Base-by-base conservation (phyloP, 2,888 invertebrate species). In the Ochlodes sylvanus region DNA sequence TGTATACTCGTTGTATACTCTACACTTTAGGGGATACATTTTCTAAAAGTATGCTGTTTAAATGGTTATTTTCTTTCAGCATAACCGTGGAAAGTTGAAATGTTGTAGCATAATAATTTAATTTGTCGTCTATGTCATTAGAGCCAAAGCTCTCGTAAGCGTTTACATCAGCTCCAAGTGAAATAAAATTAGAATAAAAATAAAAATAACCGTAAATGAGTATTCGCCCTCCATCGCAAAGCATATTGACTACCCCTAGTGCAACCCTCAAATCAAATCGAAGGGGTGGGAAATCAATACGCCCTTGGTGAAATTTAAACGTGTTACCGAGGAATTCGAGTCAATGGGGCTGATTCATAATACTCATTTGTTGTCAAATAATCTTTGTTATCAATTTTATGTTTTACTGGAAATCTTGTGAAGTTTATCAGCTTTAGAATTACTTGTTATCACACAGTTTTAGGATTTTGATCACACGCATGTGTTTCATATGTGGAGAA, bases 271-370 rank as follows among this genome's bases (percentile, higher is more conserved):
- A 60, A 61, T 42, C 19, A 61, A 66, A 60, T 55, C 44, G 52
- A 42, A 58, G 66, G 89, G 81, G 74, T 68, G 75, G 76, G 82
- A 87, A 90, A 90, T 92, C 92, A 87, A 92, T 92, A 90, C 80
- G 78, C 77, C 85, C 86, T 87, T 87, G 83, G 81, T 84, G 86
- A 86, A 89, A 85, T 90, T 87, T 85, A 85, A 88, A 84, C 84
- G 82, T 82, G 85, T 87, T 82, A 78, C 83, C 75, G 85, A 79
- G 82, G 81, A 79, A 82, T 83, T 83, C 47, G 34, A 32, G 32
- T 42, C 41, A 44, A 61, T 66, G 54, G 60, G 44, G 66, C 19
- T 55, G 54, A 27, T 14, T 58, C 41, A 32, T 19, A 47, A 32
- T 44, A 52, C 42, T 17, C 2, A 38, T 52, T 50, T 50, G 21